These are phyloP conservation scores for Archilochus colubris DNA, from an alignment of 2,113 vertebrate genomes.

Conservation along the genomic window DNA sequence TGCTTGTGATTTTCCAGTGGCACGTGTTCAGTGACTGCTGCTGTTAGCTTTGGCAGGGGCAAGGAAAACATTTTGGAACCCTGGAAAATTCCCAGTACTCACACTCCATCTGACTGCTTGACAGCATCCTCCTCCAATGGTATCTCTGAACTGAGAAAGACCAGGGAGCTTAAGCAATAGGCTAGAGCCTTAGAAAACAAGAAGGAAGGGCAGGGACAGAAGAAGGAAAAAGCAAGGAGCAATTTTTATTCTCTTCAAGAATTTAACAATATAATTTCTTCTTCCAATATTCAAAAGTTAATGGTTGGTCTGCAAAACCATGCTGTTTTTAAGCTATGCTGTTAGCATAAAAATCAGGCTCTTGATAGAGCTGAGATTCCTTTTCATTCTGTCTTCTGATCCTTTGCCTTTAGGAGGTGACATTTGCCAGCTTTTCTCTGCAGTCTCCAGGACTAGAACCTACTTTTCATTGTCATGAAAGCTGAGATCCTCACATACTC, in stretches of 20 bases:
- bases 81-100: constrained; percentile 53
- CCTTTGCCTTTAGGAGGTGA: constrained; percentile 15
- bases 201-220: background rate
- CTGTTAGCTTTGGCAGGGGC: constrained; percentile 3
- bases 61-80: constrained; percentile 35
- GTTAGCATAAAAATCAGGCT: background rate
- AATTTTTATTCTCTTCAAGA: background rate
- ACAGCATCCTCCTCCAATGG: background rate
- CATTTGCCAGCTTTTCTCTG: constrained; percentile 2
- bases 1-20: constrained; percentile 54
- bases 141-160: background rate
- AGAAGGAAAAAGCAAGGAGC: background rate
- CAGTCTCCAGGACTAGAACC: background rate
- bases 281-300: background rate
- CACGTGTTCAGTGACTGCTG: constrained; percentile 18
- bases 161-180: background rate
- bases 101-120: background rate
- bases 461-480: constrained; percentile 20
- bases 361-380: background rate
- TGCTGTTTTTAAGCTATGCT: background rate
- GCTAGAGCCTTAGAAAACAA: background rate
- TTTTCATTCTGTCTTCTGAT: background rate
- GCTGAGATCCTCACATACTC: constrained; percentile 13
- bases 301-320: background rate
- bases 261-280: background rate